These are phyloP conservation scores for Antechinus stuartii DNA, from an alignment of 2,113 vertebrate genomes.

Conservation along the genomic window DNA sequence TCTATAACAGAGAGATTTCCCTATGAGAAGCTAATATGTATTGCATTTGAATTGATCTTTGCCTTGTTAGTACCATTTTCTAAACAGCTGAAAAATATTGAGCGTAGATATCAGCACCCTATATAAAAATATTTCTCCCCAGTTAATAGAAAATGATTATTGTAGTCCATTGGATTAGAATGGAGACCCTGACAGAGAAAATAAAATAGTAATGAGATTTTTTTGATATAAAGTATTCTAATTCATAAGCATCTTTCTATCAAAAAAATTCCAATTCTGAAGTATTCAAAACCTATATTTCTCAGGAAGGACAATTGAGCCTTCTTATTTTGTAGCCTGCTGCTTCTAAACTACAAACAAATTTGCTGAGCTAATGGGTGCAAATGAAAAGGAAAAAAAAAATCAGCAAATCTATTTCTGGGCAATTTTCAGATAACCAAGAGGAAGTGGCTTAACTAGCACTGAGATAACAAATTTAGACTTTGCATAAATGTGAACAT, in stretches of 20 bases:
- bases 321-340: constrained; percentile 49
- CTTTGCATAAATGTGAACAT: constrained; percentile 48
- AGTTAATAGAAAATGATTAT: background rate
- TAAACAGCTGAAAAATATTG: background rate
- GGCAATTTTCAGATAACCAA: constrained; percentile 70
- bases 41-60: background rate
- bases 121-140: background rate
- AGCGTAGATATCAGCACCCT: background rate
- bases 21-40: background rate
- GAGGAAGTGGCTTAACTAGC: constrained; percentile 62
- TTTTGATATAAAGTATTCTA: background rate
- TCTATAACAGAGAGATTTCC: background rate
- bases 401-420: constrained; percentile 73
- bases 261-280: constrained; percentile 51
- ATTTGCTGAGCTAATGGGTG: constrained; percentile 54
- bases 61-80: background rate
- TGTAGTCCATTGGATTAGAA: background rate
- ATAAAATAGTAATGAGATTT: constrained; percentile 4
- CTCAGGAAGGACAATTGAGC: constrained; percentile 39
- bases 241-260: constrained; percentile 35
- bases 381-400: constrained; percentile 68
- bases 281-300: constrained; percentile 47
- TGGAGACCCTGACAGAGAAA: constrained; percentile 14
- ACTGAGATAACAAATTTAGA: constrained; percentile 68
- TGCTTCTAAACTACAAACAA: constrained; percentile 45